phyloP scores from a whole-genome alignment of 1,140 invertebrate genomes.

The Drosophila sulfurigaster region DNA sequence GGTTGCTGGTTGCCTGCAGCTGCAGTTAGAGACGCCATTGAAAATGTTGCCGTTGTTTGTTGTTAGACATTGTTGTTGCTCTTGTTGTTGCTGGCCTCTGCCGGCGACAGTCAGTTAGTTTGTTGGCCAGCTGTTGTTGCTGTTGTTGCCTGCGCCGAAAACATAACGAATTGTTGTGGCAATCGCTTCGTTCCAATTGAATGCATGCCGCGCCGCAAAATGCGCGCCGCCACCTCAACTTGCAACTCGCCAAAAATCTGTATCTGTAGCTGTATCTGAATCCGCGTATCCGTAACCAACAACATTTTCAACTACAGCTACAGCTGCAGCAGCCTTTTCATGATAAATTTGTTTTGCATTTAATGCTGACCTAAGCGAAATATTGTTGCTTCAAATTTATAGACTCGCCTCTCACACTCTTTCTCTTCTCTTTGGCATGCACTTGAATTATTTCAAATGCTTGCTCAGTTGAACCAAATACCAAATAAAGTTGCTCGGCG shows the following conservation, averaged over 20 bases:
- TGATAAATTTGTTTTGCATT: constrained; percentile 59
- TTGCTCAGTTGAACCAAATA: not conserved
- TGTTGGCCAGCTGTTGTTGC: constrained; percentile 59
- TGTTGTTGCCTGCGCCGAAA: constrained; percentile 63
- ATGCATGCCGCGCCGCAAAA: constrained; percentile 75
- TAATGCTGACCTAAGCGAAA: constrained; percentile 52
- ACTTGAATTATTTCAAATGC: constrained; percentile 28
- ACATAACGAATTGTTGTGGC: constrained; percentile 83
- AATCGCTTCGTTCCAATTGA: constrained; percentile 82
- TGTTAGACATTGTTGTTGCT: constrained; percentile 29
- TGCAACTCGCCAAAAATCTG: constrained; percentile 38
- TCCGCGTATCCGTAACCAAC: constrained; percentile 19
- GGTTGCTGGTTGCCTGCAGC: constrained; percentile 67
- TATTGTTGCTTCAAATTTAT: constrained; percentile 51
- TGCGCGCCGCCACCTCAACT: constrained; percentile 37
- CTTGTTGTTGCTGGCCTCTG: constrained; percentile 31
- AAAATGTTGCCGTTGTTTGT: constrained; percentile 56
- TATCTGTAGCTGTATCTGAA: constrained; percentile 42
- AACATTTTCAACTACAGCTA: not conserved
- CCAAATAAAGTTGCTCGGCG: not conserved
- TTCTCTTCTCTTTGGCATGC: not conserved
- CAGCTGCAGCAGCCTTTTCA: constrained; percentile 44
- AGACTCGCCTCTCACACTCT: constrained; percentile 7
- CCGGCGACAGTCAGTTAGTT: constrained; percentile 70
- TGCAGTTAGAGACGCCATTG: constrained; percentile 74